Base-by-base conservation (phyloP, 2,888 invertebrate genomes). In the Eulithis testata region DNA sequence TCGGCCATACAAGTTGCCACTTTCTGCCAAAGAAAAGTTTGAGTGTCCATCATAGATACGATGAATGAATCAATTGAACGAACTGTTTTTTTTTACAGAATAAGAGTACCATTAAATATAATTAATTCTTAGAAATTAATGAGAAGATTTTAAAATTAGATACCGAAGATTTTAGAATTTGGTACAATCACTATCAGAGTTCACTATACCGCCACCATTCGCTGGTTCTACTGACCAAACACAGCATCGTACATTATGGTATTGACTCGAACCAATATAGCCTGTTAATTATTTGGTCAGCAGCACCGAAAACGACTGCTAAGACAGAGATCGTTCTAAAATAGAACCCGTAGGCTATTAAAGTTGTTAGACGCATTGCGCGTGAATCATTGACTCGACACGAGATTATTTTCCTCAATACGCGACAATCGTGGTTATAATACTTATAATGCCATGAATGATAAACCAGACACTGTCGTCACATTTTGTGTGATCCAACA, bases 201-300 rank as follows among this genome's bases (percentile, higher is more conserved):
- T 31, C 31, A 21, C 31, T 40, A 40, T 8, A 36, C 37, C 37
- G 8, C 7, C 21, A 11, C 7, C 14, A 27, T 21, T 21, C n/a
- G 9, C 11, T 55, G 36, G 21, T 31, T 43, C 21, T 7, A 51
- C 50, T 43, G 43, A 40, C 11, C 49, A 58, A 50, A 51, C 43
- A 51, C 21, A 43, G n/a, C 58, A 59, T 43, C 50, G 43, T 51
- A 50, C 53, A 36, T 36, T 14, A 31, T 37, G n/a, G 21, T 58
- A 40, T 50, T 58, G 37, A 44, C 52, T 52, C 59, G 31, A 52
- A 44, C 37, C 27, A 31, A 21, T 43, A 50, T 56, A 56, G 45
- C n/a, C 37, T 44, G 62, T 51, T 57, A 63, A 53, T 36, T 59
- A 63, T 60, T 67, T 67, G 57, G 63, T 67, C 57, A 67, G 57